Evolutionary conservation across 2,113 vertebrate species (phyloP).

Genomic region (Trinectes maculatus): DNA sequence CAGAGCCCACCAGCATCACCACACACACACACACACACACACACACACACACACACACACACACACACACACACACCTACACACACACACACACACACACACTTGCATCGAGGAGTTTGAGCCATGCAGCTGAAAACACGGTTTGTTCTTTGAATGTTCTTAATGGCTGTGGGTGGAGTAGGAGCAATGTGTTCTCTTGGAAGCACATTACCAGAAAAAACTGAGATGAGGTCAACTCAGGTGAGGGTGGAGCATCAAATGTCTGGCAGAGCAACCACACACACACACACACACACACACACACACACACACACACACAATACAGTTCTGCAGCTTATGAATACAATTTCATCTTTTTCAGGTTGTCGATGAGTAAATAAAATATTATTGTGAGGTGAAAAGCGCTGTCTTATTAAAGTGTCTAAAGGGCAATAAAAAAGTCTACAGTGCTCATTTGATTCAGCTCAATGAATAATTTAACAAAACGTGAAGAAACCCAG

Average conservation of each 20-base stretch:
- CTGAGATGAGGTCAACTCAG: constrained; percentile 39
- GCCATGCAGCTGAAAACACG: constrained; percentile 16
- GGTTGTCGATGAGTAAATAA: constrained; percentile 25
- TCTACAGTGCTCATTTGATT: neutral
- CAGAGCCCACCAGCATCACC: too few species aligned
- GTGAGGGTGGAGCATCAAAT: constrained; percentile 37
- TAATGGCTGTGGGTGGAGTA: constrained; percentile 46
- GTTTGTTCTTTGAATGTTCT: constrained; percentile 49
- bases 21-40: neutral
- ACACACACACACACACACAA: constrained; percentile 16
- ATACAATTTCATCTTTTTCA: constrained; percentile 13
- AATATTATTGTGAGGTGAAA: constrained; percentile 2
- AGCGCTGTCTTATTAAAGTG: neutral
- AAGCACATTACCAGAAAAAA: constrained; percentile 34
- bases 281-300: constrained; percentile 12
- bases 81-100: neutral
- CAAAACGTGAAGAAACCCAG: neutral
- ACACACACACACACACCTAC: neutral
- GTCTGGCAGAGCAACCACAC: constrained; percentile 24
- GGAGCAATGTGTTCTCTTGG: constrained; percentile 37
- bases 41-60: neutral
- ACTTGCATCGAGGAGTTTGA: constrained; percentile 1
- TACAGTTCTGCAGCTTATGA: constrained; percentile 11
- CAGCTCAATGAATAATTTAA: neutral
- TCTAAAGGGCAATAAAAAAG: neutral